Base-by-base conservation (phyloP, 2,113 vertebrate genomes). In the Eurystomus gularis region DNA sequence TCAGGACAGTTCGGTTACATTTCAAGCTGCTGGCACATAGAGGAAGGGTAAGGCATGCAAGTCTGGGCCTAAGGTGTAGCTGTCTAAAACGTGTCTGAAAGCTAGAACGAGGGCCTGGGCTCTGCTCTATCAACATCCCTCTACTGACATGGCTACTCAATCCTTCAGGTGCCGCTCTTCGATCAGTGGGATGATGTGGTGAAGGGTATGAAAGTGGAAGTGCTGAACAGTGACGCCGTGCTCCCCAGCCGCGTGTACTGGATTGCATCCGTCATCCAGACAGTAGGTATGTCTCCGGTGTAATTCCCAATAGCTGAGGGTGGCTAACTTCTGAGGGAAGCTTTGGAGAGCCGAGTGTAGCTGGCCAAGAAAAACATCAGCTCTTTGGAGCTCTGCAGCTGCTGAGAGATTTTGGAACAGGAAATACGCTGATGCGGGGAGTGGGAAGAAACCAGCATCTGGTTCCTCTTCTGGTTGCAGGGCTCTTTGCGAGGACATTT, bases 161-260 rank as follows among this genome's bases (percentile, higher is more conserved):
- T 84, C 80, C 40, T 89, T 18, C 97, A 99, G 99, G 99, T 97
- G 58, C 99, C 99, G 0, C 98, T 99, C 17, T 99, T 98, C 4
- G 97, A 98, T 77, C 98, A 99, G 71, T 99, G 99, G 99, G 99
- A 99, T 9, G 99, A 99, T 40, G 97, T 99, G 92, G 82, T 95
- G 7, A 98, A 99, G 52, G 99, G 99, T 37, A 98, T 99, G 98
- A 99, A 98, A 93, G 99, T 99, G 90, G 99, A 99, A 97, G 99
- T 99, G 61, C 97, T 99, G 91, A 99, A 99, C 97, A 98, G 95
- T 1, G 99, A 99, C 3, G 98, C 99, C 0, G 98, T 99, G 73
- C 98, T 99, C 62, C 98, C 99, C 92, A 99, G 98, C 93, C 99
- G 99, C 23, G 99, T 99, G 51, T 99, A 99, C 97, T 99, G 99